phyloP scores from a whole-genome alignment of 1,140 invertebrate genomes.

The Colletes latitarsis region DNA sequence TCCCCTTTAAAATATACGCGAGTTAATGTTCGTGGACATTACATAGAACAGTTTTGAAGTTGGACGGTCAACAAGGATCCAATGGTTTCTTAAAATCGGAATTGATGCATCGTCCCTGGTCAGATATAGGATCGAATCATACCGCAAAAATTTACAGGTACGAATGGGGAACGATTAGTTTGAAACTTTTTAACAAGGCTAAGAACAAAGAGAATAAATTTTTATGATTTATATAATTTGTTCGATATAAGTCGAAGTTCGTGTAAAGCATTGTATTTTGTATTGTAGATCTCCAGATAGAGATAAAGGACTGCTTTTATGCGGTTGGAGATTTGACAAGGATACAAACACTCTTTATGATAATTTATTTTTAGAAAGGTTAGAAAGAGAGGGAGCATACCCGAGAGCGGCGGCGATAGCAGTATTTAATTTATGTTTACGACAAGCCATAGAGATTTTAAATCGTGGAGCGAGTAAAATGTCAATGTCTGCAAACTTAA shows the following conservation, averaged over 20 bases:
- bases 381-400: slow-evolving; percentile 85
- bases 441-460: slow-evolving; percentile 92
- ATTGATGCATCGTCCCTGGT: slow-evolving; percentile 73
- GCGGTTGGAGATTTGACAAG: slow-evolving; percentile 92
- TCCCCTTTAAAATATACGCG: neutral
- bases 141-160: slow-evolving; percentile 79
- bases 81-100: slow-evolving; percentile 77
- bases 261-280: no score
- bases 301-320: slow-evolving; percentile 90
- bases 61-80: slow-evolving; percentile 73
- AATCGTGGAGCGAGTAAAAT: slow-evolving; percentile 84
- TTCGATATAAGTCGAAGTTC: neutral
- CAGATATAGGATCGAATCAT: slow-evolving; percentile 78
- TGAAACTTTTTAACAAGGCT: no score
- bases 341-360: slow-evolving; percentile 80
- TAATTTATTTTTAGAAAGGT: slow-evolving; percentile 82
- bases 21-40: slow-evolving; percentile 33
- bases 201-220: no score
- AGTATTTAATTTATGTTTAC: slow-evolving; percentile 93
- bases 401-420: slow-evolving; percentile 94
- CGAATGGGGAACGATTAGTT: neutral
- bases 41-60: slow-evolving; percentile 76
- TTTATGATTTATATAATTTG: no score
- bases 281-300: slow-evolving; percentile 87
- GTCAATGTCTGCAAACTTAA: slow-evolving; percentile 74